phyloP scores from a whole-genome alignment of 2,888 invertebrate genomes.

The Ganaspis brasiliensis region DNA sequence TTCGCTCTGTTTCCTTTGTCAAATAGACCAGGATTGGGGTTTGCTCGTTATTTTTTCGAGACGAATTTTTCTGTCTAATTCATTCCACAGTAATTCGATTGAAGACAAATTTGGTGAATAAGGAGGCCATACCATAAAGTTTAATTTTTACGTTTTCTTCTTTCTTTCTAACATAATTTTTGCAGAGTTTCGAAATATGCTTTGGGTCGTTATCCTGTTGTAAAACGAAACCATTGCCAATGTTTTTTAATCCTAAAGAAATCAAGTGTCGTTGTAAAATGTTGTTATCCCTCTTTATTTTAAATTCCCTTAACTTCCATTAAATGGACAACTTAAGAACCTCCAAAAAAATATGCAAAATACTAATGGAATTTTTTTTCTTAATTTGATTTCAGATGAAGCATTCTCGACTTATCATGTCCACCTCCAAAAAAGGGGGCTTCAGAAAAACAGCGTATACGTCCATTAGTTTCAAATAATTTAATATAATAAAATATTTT shows the following conservation, averaged over 20 bases:
- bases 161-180: constrained; percentile 52
- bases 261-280: constrained; percentile 50
- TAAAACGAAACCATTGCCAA: constrained; percentile 56
- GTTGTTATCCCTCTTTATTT: constrained; percentile 52
- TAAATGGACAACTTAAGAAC: constrained; percentile 51
- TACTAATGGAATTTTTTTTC: no score
- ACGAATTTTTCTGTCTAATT: constrained; percentile 52
- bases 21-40: constrained; percentile 62
- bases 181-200: constrained; percentile 55
- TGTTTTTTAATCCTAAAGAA: constrained; percentile 48
- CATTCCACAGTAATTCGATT: constrained; percentile 56
- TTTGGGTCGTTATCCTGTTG: constrained; percentile 63
- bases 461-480: no score
- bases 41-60: constrained; percentile 35
- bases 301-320: constrained; percentile 59
- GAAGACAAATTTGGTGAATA: constrained; percentile 52
- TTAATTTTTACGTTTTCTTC: constrained; percentile 43
- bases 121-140: constrained; percentile 54
- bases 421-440: no score
- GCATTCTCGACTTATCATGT: no score
- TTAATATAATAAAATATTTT: no score
- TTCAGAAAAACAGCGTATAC: no score
- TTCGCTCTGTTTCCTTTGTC: constrained; percentile 61
- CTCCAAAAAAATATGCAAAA: constrained; percentile 57
- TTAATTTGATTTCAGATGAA: no score